Base-by-base conservation (phyloP, 2,888 invertebrate species). In the Xestia rhomboidea region DNA sequence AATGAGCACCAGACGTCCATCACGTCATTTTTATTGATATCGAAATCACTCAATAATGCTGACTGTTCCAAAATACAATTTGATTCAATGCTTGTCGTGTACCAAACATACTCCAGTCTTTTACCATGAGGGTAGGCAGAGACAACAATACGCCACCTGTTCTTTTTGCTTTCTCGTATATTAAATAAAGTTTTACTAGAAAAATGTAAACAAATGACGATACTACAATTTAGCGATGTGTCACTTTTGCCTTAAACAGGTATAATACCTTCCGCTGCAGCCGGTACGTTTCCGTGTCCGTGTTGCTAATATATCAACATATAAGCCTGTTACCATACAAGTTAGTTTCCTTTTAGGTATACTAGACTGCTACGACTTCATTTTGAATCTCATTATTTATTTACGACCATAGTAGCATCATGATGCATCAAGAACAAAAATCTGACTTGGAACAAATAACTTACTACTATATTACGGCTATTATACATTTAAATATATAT, bases 221-320 rank as follows among this genome's bases (percentile, higher is more conserved):
- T 13, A 41, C n/a, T 27, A 54, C 24, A 63, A 27, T 27, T 54
- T 30, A 82, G 30, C 44, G 27, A 15, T 68, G 15, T 51, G 24
- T 44, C 11, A n/a, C 64, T 72, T 72, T 72, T 49, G 10, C 46
- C 57, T 13, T 67, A 68, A 41, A 57, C 49, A 64, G 63, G 24
- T 71, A 63, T 24, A 60, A 79, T 63, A 70, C 41, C 74, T 86
- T 86, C 83, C 79, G 83, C 57, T 27, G 21, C 11, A n/a, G n/a
- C 6, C 60, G 54, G 27, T 51, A 60, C 46, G 46, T 67, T 84
- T 84, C 84, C 84, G 84, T 66, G 49, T 84, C 87, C 87, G 75
- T 71, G 70, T 86, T 71, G 41, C 64, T 44, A 30, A 71, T 80
- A n/a, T 30, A 57, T 27, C 73, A 73, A 83, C 67, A 46, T 78